Conservation (phyloP, 2,888 invertebrate species). For the Nasonovia ribisnigri region DNA sequence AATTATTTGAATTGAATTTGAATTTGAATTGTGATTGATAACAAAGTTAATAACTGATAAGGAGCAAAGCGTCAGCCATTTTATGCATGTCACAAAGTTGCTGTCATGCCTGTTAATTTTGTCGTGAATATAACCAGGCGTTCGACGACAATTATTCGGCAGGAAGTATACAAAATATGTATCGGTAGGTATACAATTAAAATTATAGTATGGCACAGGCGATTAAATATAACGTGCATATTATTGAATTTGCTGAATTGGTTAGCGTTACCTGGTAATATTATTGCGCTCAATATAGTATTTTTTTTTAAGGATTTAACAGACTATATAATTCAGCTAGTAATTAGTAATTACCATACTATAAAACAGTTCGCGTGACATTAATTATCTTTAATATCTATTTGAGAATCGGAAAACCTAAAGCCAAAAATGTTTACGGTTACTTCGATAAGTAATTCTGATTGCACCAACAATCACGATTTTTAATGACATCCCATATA, state of each 20-base stretch:
- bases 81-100: too few relatives aligned
- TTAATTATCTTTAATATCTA: neutral
- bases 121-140: too few relatives aligned
- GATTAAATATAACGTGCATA: neutral
- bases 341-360: neutral
- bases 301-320: neutral
- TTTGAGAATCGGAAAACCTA: neutral
- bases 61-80: too few relatives aligned
- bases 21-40: too few relatives aligned
- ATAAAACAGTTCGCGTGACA: neutral
- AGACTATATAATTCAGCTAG: neutral
- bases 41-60: too few relatives aligned
- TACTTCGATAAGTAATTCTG: neutral
- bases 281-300: neutral
- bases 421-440: neutral
- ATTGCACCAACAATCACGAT: neutral
- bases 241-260: neutral
- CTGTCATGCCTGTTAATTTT: too few relatives aligned
- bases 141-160: neutral
- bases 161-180: neutral
- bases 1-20: too few relatives aligned
- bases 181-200: neutral
- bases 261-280: neutral
- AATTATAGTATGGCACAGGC: neutral
- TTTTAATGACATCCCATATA: neutral